Base-by-base conservation (phyloP, 2,113 vertebrate genomes). In the Vulpes lagopus region DNA sequence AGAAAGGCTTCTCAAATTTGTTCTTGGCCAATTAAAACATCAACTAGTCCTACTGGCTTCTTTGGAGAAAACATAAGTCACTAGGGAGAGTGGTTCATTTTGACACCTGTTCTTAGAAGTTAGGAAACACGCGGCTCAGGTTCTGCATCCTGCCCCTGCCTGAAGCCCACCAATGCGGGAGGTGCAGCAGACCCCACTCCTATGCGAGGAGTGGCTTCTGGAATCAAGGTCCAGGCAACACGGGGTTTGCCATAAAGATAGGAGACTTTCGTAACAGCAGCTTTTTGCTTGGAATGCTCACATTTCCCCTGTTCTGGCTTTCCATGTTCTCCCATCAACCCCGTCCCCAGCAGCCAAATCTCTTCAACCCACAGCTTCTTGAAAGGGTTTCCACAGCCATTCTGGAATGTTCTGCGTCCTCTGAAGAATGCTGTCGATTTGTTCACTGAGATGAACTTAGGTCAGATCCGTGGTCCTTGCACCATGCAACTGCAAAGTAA, bases 401-500 rank as follows among this genome's bases (percentile, higher is more conserved):
- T 65, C 62, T 8, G 11, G 27, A 65, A 65, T 22, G 43, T 85
- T 85, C 43, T 16, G 11, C 27, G 7, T 32, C 9, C 38, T 49
- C 38, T 20, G 38, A 60, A 65, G 82, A 38, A 64, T 32, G 38
- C 27, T 14, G 11, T 51, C 38, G 64, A 16, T 85, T 51, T 3
- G 0, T 7, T 22, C 60, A 19, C 5, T 1, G 5, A 5, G 38
- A 32, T 8, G 27, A 22, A 20, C n/a, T 62, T 17, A 17, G 35
- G 12, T 51, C 43, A 65, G 38, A 84, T 49, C 17, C 27, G 0
- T 8, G 60, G 38, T 49, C 4, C 17, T 20, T 22, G 38, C 11
- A 17, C 19, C 0, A 0, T 0, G 23, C 35, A 38, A 14, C 60
- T 11, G 2, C 17, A 43, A 38, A 49, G 15, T 74, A 14, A 43